phyloP scores from a whole-genome alignment of 2,888 invertebrate species.

The Matsumyia berberina region DNA sequence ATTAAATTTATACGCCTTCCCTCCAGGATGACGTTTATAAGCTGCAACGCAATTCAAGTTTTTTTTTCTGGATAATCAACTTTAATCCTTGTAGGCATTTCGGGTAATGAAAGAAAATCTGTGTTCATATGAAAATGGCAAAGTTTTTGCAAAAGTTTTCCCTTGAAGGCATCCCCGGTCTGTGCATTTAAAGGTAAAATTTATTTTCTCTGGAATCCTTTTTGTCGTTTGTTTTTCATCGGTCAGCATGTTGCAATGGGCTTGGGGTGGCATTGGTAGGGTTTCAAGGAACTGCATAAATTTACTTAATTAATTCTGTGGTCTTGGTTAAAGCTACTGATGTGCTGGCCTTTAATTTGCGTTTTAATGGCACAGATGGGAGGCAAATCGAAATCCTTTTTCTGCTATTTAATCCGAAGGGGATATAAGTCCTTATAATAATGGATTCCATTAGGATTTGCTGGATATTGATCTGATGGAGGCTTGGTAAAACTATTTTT shows the following conservation, averaged over 20 bases:
- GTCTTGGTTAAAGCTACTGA: too few species aligned
- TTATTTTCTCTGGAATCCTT: background rate
- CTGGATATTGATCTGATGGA: background rate
- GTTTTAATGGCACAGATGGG: too few species aligned
- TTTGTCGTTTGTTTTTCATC: background rate
- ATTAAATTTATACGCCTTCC: slow-evolving; percentile 20
- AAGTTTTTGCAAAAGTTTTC: slow-evolving; percentile 9
- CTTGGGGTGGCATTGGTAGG: background rate
- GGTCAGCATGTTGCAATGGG: background rate
- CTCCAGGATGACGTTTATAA: slow-evolving; percentile 26
- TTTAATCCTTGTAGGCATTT: slow-evolving; percentile 22
- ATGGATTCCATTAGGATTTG: background rate
- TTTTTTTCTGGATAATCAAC: slow-evolving; percentile 16
- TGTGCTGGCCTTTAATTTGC: too few species aligned
- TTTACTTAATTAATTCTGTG: background rate
- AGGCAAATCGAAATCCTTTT: too few species aligned
- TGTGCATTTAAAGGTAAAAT: background rate
- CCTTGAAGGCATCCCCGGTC: background rate
- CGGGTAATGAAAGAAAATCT: slow-evolving; percentile 16
- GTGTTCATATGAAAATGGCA: background rate
- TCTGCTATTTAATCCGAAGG: too few species aligned
- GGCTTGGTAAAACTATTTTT: too few species aligned
- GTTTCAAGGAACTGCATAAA: background rate
- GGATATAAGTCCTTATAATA: background rate
- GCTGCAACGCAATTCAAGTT: slow-evolving; percentile 2